phyloP scores from a whole-genome alignment of 2,797 vertebrate genomes.

The Phalloptychus januarius region DNA sequence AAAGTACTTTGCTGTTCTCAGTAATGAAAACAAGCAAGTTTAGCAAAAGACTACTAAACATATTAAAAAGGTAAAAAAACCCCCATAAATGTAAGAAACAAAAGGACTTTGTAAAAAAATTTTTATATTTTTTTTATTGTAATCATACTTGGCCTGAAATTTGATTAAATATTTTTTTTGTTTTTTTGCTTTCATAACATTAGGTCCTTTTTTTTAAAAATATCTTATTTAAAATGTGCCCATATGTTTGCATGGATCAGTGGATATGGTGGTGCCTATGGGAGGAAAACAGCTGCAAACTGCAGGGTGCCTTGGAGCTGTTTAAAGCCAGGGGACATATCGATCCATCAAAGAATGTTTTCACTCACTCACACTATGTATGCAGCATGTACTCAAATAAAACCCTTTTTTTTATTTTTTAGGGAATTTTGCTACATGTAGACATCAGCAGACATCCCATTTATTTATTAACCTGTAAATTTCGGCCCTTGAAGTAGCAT shows the following conservation, averaged over 20 bases:
- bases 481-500: conserved; percentile 1
- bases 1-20: background rate
- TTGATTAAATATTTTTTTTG: conserved; percentile 42
- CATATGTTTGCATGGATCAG: conserved; percentile 2
- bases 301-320: conserved; percentile 55
- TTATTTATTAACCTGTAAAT: conserved; percentile 15
- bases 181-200: conserved; percentile 71
- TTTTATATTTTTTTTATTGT: conserved; percentile 31
- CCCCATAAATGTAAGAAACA: background rate
- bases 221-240: conserved; percentile 41
- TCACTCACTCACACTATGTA: conserved; percentile 53
- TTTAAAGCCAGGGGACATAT: conserved; percentile 46
- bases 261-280: conserved; percentile 27
- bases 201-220: conserved; percentile 57
- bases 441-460: background rate
- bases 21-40: background rate
- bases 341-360: conserved; percentile 39
- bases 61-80: background rate
- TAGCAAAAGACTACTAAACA: background rate
- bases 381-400: conserved; percentile 19
- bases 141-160: conserved; percentile 64
- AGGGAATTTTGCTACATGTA: background rate
- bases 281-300: conserved; percentile 55
- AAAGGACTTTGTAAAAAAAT: background rate
- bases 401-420: background rate